Evolutionary conservation across 2,888 invertebrate species (phyloP).

Genomic region (Lordiphosa andalusiaca): DNA sequence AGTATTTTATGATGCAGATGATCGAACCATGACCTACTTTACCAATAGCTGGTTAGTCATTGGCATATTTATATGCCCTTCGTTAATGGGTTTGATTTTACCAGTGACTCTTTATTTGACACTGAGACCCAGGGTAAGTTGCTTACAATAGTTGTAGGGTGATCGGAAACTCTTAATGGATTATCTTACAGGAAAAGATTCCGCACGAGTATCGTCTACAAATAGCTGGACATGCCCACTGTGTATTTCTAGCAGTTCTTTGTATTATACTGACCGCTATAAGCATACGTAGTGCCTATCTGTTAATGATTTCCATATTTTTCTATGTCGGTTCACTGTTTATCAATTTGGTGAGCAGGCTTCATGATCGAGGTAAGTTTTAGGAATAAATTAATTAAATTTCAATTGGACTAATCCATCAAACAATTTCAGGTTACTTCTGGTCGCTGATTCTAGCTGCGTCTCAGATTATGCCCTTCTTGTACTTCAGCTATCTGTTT

Average conservation of each 20-base stretch:
- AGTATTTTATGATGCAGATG: conserved; percentile 76
- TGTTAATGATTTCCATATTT: conserved; percentile 66
- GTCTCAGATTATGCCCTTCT: conserved; percentile 79
- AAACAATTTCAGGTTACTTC: conserved; percentile 36
- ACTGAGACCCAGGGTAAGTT: conserved; percentile 63
- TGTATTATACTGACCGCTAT: conserved; percentile 53
- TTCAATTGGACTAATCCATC: neutral
- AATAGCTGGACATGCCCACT: conserved; percentile 75
- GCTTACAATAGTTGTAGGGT: neutral
- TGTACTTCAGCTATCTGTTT: conserved; percentile 81
- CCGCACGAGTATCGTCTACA: conserved; percentile 66
- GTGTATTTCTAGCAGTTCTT: conserved; percentile 63
- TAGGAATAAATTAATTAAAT: neutral
- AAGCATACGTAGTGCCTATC: conserved; percentile 71
- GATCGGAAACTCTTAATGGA: neutral
- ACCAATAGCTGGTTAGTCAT: conserved; percentile 81
- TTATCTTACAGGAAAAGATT: conserved; percentile 59
- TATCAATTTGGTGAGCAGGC: conserved; percentile 64
- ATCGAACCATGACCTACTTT: conserved; percentile 83
- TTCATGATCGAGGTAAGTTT: conserved; percentile 67
- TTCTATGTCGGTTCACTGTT: conserved; percentile 70
- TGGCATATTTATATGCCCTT: conserved; percentile 76
- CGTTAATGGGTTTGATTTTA: conserved; percentile 69
- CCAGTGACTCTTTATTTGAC: conserved; percentile 68
- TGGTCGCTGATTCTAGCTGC: conserved; percentile 70